Evolutionary conservation across 2,797 vertebrate species (phyloP), one percentile per base, ranked within the genome.

Genomic region (Channa striata): DNA sequence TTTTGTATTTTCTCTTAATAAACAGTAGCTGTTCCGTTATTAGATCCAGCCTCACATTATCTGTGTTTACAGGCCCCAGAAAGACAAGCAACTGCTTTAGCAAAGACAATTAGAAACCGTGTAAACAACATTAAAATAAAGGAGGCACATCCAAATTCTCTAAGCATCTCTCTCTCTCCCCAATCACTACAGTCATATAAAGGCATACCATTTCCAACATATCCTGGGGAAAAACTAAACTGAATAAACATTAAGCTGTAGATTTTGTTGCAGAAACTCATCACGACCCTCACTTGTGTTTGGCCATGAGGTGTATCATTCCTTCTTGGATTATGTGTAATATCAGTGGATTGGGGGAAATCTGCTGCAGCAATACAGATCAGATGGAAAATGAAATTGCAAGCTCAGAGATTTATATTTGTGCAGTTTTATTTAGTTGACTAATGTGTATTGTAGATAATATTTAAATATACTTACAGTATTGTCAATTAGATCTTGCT

Each of bases 321-420:
- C 13, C 13, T 40, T 14, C 5, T 5, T 40, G 13, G 11, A 11
- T 1, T 37, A 37, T 37, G 11, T 64, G 49, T 23, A 8, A 12
- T 11, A 25, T 12, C 36, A 42, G 51, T 73, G 71, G 39, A 68
- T 65, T 80, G 59, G 68, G 57, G 50, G 65, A 52, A 62, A 76
- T 73, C 42, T 72, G 36, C 57, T 70, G 39, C n/a, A 69, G 62
- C 46, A 58, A 11, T 30, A 17, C 11, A 44, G 36, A 63, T 65
- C 42, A 59, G 60, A 44, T 17, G 33, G 25, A 49, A 51, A 44
- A 16, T 42, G n/a, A 67, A 54, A 46, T 50, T 14, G n/a, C 7
- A 19, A 30, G 1, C 17, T 8, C 19, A 25, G 17, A 14, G 2
- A 17, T 57, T 23, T 21, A 20, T 25, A 34, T 23, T 40, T 25